These are phyloP conservation scores for Thymallus thymallus DNA, from an alignment of 2,113 vertebrate species.

Conservation along the genomic window DNA sequence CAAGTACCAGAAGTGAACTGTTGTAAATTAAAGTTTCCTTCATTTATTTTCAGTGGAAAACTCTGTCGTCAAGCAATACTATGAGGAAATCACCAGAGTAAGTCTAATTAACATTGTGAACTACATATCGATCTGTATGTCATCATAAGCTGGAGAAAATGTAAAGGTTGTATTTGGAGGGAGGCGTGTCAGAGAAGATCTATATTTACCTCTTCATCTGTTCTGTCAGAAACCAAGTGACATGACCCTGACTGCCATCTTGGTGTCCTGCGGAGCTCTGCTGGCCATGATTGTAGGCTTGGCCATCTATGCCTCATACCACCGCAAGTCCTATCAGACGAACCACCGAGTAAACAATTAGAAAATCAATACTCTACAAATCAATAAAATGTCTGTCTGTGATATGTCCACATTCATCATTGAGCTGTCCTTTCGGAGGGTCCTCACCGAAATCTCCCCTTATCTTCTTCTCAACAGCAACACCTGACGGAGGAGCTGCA, in stretches of 20 bases:
- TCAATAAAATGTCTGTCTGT: not conserved
- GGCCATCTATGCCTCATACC: slow-evolving; percentile 61
- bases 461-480: slow-evolving; percentile 66
- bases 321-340: slow-evolving; percentile 66
- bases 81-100: slow-evolving; percentile 50
- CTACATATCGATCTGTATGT: too few species aligned
- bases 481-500: slow-evolving; percentile 94
- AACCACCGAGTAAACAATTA: slow-evolving; percentile 49
- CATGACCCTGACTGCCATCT: slow-evolving; percentile 65
- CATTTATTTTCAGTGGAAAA: slow-evolving; percentile 47
- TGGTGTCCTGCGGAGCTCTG: slow-evolving; percentile 69
- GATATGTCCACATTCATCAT: too few species aligned
- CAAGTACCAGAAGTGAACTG: not conserved
- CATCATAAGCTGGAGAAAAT: too few species aligned
- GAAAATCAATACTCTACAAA: not conserved
- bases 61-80: slow-evolving; percentile 21
- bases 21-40: not conserved
- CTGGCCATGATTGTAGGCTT: slow-evolving; percentile 68
- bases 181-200: not conserved
- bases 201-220: not conserved
- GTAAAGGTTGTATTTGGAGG: too few species aligned
- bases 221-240: slow-evolving; percentile 40
- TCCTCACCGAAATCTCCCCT: too few species aligned
- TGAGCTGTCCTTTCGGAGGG: too few species aligned
- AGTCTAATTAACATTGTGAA: not conserved